A percentile compares a stretch with the other conserved stretches of the same genome.
Evolutionary conservation across 1,140 invertebrate species (phyloP).

Genomic region (Amyelois transitella): DNA sequence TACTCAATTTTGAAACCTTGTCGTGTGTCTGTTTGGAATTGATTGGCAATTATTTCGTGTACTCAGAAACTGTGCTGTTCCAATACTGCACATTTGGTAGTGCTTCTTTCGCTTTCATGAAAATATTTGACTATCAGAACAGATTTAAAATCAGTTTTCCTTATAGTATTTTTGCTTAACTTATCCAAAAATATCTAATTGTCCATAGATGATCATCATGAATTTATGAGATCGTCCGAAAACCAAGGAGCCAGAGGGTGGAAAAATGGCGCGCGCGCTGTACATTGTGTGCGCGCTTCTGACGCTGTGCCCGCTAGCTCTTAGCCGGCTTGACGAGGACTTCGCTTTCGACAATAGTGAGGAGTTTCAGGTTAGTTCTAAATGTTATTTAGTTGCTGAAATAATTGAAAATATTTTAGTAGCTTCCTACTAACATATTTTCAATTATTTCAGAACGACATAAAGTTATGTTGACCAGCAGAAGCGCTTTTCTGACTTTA

Average conservation of each 20-base stretch:
- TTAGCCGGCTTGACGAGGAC: conserved; percentile 65
- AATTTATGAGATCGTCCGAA: conserved; percentile 48
- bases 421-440: no score
- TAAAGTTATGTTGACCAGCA: no score
- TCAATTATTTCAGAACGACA: no score
- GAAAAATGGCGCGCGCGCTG: conserved; percentile 41
- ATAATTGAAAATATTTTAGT: conserved; percentile 61
- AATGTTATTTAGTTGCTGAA: conserved; percentile 43
- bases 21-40: not conserved
- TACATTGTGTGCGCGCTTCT: conserved; percentile 47
- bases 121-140: no score
- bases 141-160: not conserved
- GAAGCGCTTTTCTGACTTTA: no score
- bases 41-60: no score
- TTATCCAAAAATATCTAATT: conserved; percentile 15
- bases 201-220: conserved; percentile 49
- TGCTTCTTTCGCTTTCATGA: no score
- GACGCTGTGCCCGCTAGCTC: conserved; percentile 47
- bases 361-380: conserved; percentile 57
- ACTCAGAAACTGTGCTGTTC: no score
- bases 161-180: not conserved
- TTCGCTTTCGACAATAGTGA: conserved; percentile 71
- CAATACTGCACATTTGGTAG: no score
- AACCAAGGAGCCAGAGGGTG: conserved; percentile 12
- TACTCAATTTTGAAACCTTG: not conserved